Conservation (phyloP, 2,888 invertebrate genomes). For the Ochropacha duplaris region DNA sequence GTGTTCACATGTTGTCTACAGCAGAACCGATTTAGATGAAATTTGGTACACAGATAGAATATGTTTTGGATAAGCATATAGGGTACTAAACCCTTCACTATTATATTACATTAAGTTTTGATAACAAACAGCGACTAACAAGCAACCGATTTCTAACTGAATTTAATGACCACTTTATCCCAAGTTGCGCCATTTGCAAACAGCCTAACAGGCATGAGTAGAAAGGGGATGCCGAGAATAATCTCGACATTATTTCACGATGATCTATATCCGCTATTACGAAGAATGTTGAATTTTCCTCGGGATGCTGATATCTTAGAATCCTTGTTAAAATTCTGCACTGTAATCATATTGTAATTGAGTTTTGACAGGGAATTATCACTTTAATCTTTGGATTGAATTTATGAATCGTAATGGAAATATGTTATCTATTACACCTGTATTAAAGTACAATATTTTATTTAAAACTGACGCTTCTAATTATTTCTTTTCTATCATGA, state of each 20-base stretch:
- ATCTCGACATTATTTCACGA: conserved; percentile 47
- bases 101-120: no score
- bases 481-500: no score
- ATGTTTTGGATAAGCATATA: no score
- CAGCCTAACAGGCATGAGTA: background rate
- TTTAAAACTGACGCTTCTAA: background rate
- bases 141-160: background rate
- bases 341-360: conserved; percentile 1
- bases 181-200: background rate
- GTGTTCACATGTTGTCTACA: no score
- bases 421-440: background rate
- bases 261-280: conserved; percentile 46
- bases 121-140: background rate
- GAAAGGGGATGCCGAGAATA: conserved; percentile 19
- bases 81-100: no score
- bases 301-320: conserved; percentile 36
- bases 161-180: background rate
- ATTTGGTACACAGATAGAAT: no score
- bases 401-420: background rate
- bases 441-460: background rate
- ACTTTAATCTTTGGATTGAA: conserved; percentile 1
- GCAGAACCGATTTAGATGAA: no score
- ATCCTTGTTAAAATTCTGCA: conserved; percentile 18
- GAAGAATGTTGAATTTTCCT: conserved; percentile 34
- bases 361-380: background rate